These are phyloP conservation scores for Hafferia zeledoni DNA, from an alignment of 2,797 vertebrate genomes.

Conservation along the genomic window DNA sequence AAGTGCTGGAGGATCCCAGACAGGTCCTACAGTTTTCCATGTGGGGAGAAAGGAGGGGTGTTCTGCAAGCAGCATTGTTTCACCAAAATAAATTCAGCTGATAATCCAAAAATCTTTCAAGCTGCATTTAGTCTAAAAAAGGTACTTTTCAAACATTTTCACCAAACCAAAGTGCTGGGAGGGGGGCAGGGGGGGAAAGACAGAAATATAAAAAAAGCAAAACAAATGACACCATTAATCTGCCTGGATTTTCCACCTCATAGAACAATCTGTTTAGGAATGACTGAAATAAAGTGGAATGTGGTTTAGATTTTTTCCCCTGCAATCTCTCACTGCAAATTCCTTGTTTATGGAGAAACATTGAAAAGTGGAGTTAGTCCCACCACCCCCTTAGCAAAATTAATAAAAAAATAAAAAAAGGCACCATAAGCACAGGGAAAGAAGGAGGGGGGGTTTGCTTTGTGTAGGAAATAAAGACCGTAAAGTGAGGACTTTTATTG, in stretches of 20 bases:
- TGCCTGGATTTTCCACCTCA: slow-evolving; percentile 77
- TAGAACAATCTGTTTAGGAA: slow-evolving; percentile 77
- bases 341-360: slow-evolving; percentile 73
- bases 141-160: slow-evolving; percentile 60
- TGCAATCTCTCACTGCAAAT: slow-evolving; percentile 41
- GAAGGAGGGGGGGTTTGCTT: slow-evolving; percentile 44
- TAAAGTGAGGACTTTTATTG: slow-evolving; percentile 72
- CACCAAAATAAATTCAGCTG: slow-evolving; percentile 10
- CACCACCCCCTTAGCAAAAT: background rate
- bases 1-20: background rate
- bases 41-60: background rate
- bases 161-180: background rate
- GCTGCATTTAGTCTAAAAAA: slow-evolving; percentile 41
- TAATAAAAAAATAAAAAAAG: background rate
- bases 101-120: slow-evolving; percentile 43
- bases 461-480: slow-evolving; percentile 73
- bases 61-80: slow-evolving; percentile 6
- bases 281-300: slow-evolving; percentile 77
- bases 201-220: slow-evolving; percentile 68
- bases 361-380: slow-evolving; percentile 33
- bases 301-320: slow-evolving; percentile 25
- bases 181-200: accelerated
- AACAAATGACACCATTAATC: slow-evolving; percentile 78
- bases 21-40: slow-evolving; percentile 16
- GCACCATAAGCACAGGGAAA: slow-evolving; percentile 12